phyloP scores from a whole-genome alignment of 2,113 vertebrate species.

The Mugil cephalus region DNA sequence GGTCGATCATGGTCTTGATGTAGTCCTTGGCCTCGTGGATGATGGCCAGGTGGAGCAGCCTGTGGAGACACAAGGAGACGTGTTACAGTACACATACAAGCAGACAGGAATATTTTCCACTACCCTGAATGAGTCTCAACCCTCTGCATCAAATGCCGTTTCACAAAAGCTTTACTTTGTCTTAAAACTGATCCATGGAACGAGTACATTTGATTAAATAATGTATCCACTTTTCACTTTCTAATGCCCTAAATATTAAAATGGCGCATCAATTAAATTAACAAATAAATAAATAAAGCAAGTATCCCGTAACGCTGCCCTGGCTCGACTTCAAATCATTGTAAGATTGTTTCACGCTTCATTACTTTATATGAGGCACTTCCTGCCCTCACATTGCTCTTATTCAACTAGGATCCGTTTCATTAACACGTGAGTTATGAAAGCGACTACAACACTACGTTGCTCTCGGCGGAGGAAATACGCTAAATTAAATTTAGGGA shows the following conservation, averaged over 20 bases:
- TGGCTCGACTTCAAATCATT: background rate
- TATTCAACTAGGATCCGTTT: too few species aligned
- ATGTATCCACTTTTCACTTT: too few species aligned
- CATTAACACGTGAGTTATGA: too few species aligned
- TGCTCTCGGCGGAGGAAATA: conserved; percentile 19
- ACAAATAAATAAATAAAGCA: too few species aligned
- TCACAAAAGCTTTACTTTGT: background rate
- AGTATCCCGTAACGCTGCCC: too few species aligned
- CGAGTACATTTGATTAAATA: background rate
- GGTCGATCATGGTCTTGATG: conserved; percentile 87
- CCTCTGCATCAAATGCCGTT: background rate
- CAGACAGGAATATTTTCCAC: background rate
- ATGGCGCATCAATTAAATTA: too few species aligned
- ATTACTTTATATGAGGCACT: background rate
- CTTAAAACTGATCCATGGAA: too few species aligned
- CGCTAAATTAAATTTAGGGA: background rate
- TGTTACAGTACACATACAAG: background rate
- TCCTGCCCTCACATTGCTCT: background rate
- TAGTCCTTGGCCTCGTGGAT: conserved; percentile 93
- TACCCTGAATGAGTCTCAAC: background rate
- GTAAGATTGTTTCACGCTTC: background rate
- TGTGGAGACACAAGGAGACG: conserved; percentile 59
- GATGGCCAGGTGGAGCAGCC: conserved; percentile 94
- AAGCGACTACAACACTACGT: conserved; percentile 8
- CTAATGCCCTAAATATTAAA: too few species aligned